A percentile compares a stretch with the other conserved stretches of the same genome.
Evolutionary conservation across 1,140 invertebrate species (phyloP).

Genomic region (Diabrotica virgifera): DNA sequence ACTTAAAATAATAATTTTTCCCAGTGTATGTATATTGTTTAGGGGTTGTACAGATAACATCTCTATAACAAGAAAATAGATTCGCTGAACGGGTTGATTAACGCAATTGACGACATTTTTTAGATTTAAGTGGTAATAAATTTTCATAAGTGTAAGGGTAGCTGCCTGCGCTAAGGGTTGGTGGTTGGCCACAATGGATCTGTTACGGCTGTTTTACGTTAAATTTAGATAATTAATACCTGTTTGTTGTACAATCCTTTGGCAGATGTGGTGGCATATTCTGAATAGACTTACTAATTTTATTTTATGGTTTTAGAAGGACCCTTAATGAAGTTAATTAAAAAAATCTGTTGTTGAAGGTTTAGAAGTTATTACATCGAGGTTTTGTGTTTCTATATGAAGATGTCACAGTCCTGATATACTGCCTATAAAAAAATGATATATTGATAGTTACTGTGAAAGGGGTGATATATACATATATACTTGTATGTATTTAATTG

Average conservation of each 20-base stretch:
- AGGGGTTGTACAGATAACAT: conserved; percentile 31
- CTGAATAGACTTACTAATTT: conserved; percentile 9
- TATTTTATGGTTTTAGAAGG: background rate
- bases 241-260: conserved; percentile 4
- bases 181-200: background rate
- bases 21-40: background rate
- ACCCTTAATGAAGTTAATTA: background rate
- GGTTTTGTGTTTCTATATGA: background rate
- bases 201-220: conserved; percentile 19
- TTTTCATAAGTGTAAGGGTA: conserved; percentile 10
- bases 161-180: conserved; percentile 7
- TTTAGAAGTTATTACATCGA: background rate
- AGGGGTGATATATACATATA: too few relatives aligned
- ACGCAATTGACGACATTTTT: conserved; percentile 27
- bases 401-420: too few relatives aligned
- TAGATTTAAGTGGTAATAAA: conserved; percentile 22
- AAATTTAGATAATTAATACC: conserved; percentile 10
- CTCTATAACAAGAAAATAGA: conserved; percentile 31
- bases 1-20: too few relatives aligned
- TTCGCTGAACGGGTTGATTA: conserved; percentile 32
- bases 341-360: background rate
- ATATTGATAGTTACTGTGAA: too few relatives aligned
- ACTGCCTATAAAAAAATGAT: too few relatives aligned
- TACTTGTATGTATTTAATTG: too few relatives aligned
- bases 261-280: conserved; percentile 17